A percentile compares a stretch with the other conserved stretches of the same genome.
Evolutionary conservation across 2,888 invertebrate species (phyloP).

Genomic region (Trachelus troglodyta): DNA sequence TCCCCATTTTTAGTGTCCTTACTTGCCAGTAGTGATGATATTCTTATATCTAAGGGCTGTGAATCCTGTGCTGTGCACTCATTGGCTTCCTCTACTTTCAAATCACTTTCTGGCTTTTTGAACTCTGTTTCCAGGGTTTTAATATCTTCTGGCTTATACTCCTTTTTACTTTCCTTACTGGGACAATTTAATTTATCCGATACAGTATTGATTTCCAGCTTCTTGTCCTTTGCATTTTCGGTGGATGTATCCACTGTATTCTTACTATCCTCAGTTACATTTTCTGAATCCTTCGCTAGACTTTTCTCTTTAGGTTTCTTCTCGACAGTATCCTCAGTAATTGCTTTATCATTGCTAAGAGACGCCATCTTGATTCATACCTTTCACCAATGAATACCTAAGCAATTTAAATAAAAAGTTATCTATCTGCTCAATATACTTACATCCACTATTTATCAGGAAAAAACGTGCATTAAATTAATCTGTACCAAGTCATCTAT

Average conservation of each 20-base stretch:
- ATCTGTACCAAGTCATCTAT: background rate
- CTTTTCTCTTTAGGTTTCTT: conserved; percentile 12
- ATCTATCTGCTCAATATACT: conserved; percentile 8
- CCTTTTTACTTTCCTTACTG: background rate
- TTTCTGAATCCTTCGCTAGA: conserved; percentile 9
- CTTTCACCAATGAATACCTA: conserved; percentile 7
- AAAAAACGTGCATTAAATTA: background rate
- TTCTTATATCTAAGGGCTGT: conserved; percentile 13
- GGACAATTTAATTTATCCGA: background rate
- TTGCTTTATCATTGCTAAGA: conserved; percentile 8
- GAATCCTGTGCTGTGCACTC: conserved; percentile 19
- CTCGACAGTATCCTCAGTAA: conserved; percentile 14
- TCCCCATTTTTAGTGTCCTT: conserved; percentile 20
- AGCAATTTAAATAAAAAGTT: background rate
- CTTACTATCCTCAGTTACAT: conserved; percentile 3
- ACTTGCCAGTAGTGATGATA: conserved; percentile 18
- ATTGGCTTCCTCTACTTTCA: conserved; percentile 8
- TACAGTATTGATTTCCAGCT: background rate
- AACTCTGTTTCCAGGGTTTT: background rate
- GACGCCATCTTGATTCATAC: conserved; percentile 22
- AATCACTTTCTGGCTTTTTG: background rate
- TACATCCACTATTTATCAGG: background rate
- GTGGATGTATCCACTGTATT: conserved; percentile 1
- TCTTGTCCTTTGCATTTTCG: conserved; percentile 14
- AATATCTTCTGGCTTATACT: background rate